A percentile compares a stretch with the other conserved stretches of the same genome.
Evolutionary conservation across 2,888 invertebrate genomes (phyloP).

Genomic region (Cataglyphis altisquamis): DNA sequence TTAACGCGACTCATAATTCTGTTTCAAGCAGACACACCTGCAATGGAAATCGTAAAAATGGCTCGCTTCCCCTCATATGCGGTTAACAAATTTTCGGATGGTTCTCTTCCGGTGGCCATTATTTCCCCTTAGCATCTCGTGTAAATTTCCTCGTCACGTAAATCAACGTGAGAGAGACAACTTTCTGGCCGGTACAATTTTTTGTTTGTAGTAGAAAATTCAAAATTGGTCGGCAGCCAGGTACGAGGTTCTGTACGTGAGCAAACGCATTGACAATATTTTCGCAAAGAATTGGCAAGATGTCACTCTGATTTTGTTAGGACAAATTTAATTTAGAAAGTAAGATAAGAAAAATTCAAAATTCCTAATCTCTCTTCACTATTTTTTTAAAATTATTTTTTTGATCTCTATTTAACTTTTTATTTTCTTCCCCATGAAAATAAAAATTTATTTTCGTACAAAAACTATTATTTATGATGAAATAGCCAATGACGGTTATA

Average conservation of each 20-base stretch:
- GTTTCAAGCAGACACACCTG: slow-evolving; percentile 57
- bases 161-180: slow-evolving; percentile 42
- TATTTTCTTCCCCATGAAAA: not conserved
- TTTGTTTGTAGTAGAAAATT: not conserved
- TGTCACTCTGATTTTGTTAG: slow-evolving; percentile 18
- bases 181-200: slow-evolving; percentile 35
- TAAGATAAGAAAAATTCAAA: slow-evolving; percentile 7
- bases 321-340: slow-evolving; percentile 10
- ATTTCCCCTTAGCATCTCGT: slow-evolving; percentile 63
- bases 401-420: not conserved
- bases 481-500: not conserved
- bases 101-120: slow-evolving; percentile 63
- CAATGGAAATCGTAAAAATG: slow-evolving; percentile 64
- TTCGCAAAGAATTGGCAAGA: slow-evolving; percentile 12
- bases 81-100: slow-evolving; percentile 72
- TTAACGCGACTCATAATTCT: slow-evolving; percentile 59
- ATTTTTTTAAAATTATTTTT: not conserved
- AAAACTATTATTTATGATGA: not conserved
- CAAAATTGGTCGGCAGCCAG: slow-evolving; percentile 44
- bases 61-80: slow-evolving; percentile 52
- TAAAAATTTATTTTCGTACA: not conserved
- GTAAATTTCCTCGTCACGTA: slow-evolving; percentile 47
- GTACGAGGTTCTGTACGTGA: slow-evolving; percentile 5
- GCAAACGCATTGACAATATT: not conserved
- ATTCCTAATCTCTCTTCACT: not conserved